Percentiles rank a stretch among this genome's conserved stretches.
phyloP scores from a whole-genome alignment of 2,797 vertebrate genomes.

The Potorous gilbertii region DNA sequence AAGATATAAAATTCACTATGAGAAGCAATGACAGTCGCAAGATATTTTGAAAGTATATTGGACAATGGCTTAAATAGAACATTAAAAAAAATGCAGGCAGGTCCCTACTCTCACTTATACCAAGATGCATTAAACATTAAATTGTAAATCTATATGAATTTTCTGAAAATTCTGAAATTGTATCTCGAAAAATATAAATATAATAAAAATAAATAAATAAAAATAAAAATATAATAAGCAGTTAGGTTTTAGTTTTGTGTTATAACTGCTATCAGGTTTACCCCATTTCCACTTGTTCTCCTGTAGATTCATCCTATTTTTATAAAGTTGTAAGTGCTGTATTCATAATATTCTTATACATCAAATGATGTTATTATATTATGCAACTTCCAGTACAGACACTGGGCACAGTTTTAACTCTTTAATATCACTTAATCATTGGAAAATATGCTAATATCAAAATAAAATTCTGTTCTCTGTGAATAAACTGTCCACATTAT shows the following conservation, averaged over 20 bases:
- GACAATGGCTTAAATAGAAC: too few species aligned
- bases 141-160: not conserved
- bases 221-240: not conserved
- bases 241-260: not conserved
- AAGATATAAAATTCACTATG: too few species aligned
- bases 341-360: conserved; percentile 21
- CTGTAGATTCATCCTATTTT: conserved; percentile 26
- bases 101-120: too few species aligned
- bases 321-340: not conserved
- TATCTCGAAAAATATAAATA: not conserved
- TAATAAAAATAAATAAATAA: too few species aligned
- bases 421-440: too few species aligned
- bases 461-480: too few species aligned
- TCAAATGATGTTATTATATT: not conserved
- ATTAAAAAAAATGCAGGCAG: too few species aligned
- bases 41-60: too few species aligned
- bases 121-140: too few species aligned
- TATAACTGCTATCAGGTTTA: not conserved
- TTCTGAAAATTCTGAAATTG: not conserved
- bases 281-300: not conserved
- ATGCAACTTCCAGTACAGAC: not conserved
- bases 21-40: too few species aligned
- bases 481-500: too few species aligned
- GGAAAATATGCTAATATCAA: too few species aligned
- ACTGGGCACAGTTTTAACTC: not conserved